Evolutionary conservation across 2,888 invertebrate genomes (phyloP).

Genomic region (Molorchus minor): DNA sequence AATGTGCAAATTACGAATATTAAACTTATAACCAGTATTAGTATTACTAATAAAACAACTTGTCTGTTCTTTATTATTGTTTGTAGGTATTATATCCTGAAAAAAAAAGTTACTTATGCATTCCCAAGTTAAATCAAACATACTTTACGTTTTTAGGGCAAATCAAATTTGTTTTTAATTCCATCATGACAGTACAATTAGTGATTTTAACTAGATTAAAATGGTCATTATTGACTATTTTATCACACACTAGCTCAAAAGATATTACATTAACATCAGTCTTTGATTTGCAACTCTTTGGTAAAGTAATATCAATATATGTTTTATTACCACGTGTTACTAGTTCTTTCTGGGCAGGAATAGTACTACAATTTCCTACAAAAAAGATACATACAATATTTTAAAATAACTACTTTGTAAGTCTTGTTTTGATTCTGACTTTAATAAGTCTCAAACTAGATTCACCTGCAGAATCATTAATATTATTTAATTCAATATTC

Average conservation of each 20-base stretch:
- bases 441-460: too few relatives aligned
- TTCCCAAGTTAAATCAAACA: too few relatives aligned
- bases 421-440: too few relatives aligned
- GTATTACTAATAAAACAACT: too few relatives aligned
- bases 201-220: neutral
- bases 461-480: too few relatives aligned
- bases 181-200: conserved; percentile 21
- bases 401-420: too few relatives aligned
- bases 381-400: neutral
- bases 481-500: too few relatives aligned
- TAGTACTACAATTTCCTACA: conserved; percentile 7
- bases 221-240: conserved; percentile 20
- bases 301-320: conserved; percentile 19
- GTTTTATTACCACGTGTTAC: conserved; percentile 4
- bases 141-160: conserved; percentile 26
- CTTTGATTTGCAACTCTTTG: conserved; percentile 7
- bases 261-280: conserved; percentile 7
- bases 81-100: too few relatives aligned
- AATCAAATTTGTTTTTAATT: conserved; percentile 17
- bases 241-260: conserved; percentile 24
- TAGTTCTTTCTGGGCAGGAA: neutral
- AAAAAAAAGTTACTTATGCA: too few relatives aligned
- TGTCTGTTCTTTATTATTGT: too few relatives aligned
- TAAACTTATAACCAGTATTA: too few relatives aligned
- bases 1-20: too few relatives aligned